phyloP scores from a whole-genome alignment of 2,888 invertebrate species.

The Netelia melanura region DNA sequence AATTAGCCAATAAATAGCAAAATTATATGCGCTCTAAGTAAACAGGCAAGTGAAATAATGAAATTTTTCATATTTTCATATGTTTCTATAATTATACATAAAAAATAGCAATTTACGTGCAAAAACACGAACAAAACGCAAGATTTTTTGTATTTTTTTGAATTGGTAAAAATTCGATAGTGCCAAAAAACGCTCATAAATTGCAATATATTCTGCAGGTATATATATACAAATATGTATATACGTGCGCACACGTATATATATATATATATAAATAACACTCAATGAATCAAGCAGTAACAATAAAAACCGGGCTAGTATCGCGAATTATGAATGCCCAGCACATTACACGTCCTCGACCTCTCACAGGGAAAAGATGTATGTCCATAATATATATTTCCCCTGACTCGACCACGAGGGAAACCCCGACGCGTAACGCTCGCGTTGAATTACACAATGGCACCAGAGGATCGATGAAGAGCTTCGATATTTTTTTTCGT shows the following conservation, averaged over 20 bases:
- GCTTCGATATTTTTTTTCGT: constrained; percentile 46
- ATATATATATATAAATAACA: background rate
- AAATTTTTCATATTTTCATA: too few relatives aligned
- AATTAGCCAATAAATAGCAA: too few relatives aligned
- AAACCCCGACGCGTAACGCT: constrained; percentile 49
- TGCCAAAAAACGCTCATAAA: too few relatives aligned
- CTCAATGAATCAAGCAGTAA: constrained; percentile 32
- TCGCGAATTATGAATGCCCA: constrained; percentile 62
- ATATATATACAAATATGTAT: background rate
- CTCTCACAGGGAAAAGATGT: constrained; percentile 49
- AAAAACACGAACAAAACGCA: too few relatives aligned
- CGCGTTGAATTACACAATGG: background rate
- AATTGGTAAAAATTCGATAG: too few relatives aligned
- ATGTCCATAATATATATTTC: constrained; percentile 48
- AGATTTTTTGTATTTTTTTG: too few relatives aligned
- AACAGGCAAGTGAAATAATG: too few relatives aligned
- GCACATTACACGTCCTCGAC: constrained; percentile 56
- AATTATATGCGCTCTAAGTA: too few relatives aligned
- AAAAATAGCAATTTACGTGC: too few relatives aligned
- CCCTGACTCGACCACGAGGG: constrained; percentile 56
- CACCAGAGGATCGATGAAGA: constrained; percentile 48
- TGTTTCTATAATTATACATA: too few relatives aligned
- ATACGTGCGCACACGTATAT: constrained; percentile 6
- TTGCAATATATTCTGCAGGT: too few relatives aligned
- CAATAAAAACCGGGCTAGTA: constrained; percentile 45